Base-by-base conservation (phyloP, 2,113 vertebrate genomes). In the Camelus bactrianus region DNA sequence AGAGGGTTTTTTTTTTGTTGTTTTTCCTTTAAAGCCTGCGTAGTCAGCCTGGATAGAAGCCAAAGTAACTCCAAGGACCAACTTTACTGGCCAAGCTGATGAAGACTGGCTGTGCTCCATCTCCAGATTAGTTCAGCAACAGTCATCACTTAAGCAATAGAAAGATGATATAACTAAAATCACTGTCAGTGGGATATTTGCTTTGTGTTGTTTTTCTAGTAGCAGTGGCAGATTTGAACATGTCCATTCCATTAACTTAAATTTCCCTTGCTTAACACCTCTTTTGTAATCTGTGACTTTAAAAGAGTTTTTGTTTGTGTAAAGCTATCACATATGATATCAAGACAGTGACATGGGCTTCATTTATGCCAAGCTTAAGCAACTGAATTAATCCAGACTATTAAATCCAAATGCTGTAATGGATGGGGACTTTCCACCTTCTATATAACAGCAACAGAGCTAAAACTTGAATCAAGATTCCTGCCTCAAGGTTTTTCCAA, bases 241-340 rank as follows among this genome's bases (percentile, higher is more conserved):
- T 88, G 81, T 19, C 42, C 26, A 82, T 42, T 20, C 64, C 42
- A 65, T 86, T 94, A 92, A 94, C 14, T 64, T 64, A 56, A 58
- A 22, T 70, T 83, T 88, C 46, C 15, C 70, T 70, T 91, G n/a
- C 65, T n/a, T 52, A 84, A 88, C 17, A 83, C 4, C 6, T 79
- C 67, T 77, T 89, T 62, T 54, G 24, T 72, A 75, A 91, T 87
- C n/a, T 79, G 84, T 42, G 58, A 72, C 56, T 80, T n/a, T 79
- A 56, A 86, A 93, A 83, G 26, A 64, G 13, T 94, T 90, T 72
- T 76, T 89, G 58, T 94, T 38, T 83, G 52, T 79, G 28, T 70
- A 38, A 95, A 86, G 58, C 7, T 35, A 70, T 77, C 64, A 88
- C 32, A 62, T 28, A 70, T 16, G 35, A 30, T 73, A 65, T 30